Conservation (phyloP, 2,888 invertebrate species). For the Galerucella nymphaeae region DNA sequence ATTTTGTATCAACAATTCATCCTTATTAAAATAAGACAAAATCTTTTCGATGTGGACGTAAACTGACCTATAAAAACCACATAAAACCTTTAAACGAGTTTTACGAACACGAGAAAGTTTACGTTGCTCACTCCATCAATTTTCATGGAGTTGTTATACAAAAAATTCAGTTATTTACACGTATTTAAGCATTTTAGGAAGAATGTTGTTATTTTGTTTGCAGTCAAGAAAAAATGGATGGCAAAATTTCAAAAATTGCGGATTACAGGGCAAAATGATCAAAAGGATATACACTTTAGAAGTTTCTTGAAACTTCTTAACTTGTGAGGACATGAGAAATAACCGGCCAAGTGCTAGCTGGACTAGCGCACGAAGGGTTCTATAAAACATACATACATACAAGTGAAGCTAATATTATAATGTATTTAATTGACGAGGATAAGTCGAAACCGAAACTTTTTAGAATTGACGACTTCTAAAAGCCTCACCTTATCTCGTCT, state of each 20-base stretch:
- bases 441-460: too few species aligned
- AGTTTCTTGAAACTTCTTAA: too few species aligned
- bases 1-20: not conserved
- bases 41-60: constrained; percentile 24
- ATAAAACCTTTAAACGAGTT: constrained; percentile 30
- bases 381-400: too few species aligned
- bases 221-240: not conserved
- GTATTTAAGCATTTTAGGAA: not conserved
- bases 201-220: not conserved
- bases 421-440: too few species aligned
- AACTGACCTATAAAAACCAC: constrained; percentile 28
- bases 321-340: too few species aligned
- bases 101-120: constrained; percentile 32
- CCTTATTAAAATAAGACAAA: constrained; percentile 21
- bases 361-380: too few species aligned
- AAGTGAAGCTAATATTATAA: too few species aligned
- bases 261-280: too few species aligned
- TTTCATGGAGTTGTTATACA: constrained; percentile 14
- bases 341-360: too few species aligned
- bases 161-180: not conserved
- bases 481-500: too few species aligned
- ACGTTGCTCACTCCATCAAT: constrained; percentile 19
- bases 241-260: not conserved
- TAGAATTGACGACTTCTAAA: too few species aligned
- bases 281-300: too few species aligned